Evolutionary conservation across 1,140 invertebrate genomes (phyloP), one percentile per base, ranked within the genome.

Genomic region (Phocides pigmalion): DNA sequence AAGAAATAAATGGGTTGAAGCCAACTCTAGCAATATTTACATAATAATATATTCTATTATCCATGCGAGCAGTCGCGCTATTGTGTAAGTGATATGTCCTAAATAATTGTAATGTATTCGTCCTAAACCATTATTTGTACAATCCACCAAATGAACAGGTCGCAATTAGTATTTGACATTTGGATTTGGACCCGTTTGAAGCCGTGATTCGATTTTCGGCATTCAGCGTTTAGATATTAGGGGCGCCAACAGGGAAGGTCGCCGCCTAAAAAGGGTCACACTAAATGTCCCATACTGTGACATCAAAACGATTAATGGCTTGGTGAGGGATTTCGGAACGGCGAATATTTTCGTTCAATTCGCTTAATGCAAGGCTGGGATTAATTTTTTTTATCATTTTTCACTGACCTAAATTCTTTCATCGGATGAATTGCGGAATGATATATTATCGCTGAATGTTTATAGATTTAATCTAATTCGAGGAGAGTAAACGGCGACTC

Each of bases 221-320:
- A 70, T 82, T 81, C 76, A 74, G 74, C 70, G 70, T 84, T 75
- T 72, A 67, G 70, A 76, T 84, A n/a, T n/a, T n/a, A 89, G 80
- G 80, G 76, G 76, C 76, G 74, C 76, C 74, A 78, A 80, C 79
- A 71, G 81, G 64, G 72, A 64, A 81, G 76, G 79, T 79, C 72
- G 66, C 54, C 76, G 77, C 76, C 79, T 85, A 84, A 90, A 90
- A 90, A 90, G 85, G 87, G 87, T 90, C 87, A 86, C 84, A 89
- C 85, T 89, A 88, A 90, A 90, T 88, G 87, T 90, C 85, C 87
- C 81, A 86, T 90, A 87, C 87, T 81, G 84, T 82, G 87, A 90
- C 87, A 88, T 87, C 84, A 80, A 84, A 87, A 87, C 87, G 87
- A 90, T 90, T 88, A 88, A 88, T 90, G 84, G 75, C 76, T 72